These are phyloP conservation scores for Pangasianodon hypophthalmus DNA, from an alignment of 2,113 vertebrate species.

Conservation along the genomic window DNA sequence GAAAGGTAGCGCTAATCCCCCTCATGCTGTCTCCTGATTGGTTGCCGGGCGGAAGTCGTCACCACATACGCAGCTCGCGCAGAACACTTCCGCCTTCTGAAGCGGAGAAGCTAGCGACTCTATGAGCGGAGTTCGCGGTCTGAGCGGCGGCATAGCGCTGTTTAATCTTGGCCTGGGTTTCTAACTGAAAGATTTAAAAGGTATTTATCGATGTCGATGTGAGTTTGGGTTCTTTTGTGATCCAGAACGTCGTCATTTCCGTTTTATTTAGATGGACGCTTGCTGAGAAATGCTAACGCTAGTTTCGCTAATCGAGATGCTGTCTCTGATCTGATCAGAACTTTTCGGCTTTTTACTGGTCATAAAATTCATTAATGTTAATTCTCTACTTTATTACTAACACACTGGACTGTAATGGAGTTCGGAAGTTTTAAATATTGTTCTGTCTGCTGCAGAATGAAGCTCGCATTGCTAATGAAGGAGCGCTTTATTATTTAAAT, in stretches of 20 bases:
- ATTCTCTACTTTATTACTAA: neutral
- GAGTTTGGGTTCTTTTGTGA: no score
- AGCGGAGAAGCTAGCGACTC: slow-evolving; percentile 28
- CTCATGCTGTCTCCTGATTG: slow-evolving; percentile 8
- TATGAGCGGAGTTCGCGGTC: neutral
- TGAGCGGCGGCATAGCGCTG: no score
- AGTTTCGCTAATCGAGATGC: neutral
- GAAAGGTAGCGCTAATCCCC: no score
- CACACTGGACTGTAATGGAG: no score
- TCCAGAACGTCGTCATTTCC: neutral
- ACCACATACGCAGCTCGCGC: slow-evolving; percentile 7
- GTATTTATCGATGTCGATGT: neutral
- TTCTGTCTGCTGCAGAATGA: neutral
- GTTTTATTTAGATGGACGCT: neutral
- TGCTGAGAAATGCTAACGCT: slow-evolving; percentile 3
- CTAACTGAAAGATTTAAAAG: neutral
- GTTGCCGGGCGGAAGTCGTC: slow-evolving; percentile 42
- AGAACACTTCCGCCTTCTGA: slow-evolving; percentile 52
- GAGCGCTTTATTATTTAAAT: neutral
- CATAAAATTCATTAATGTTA: neutral
- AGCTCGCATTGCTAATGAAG: neutral
- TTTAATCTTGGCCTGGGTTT: no score
- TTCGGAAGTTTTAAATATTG: neutral
- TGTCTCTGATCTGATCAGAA: neutral
- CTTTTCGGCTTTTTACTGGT: neutral